Conservation (phyloP, 1,140 invertebrate species). For the Panulirus ornatus region DNA sequence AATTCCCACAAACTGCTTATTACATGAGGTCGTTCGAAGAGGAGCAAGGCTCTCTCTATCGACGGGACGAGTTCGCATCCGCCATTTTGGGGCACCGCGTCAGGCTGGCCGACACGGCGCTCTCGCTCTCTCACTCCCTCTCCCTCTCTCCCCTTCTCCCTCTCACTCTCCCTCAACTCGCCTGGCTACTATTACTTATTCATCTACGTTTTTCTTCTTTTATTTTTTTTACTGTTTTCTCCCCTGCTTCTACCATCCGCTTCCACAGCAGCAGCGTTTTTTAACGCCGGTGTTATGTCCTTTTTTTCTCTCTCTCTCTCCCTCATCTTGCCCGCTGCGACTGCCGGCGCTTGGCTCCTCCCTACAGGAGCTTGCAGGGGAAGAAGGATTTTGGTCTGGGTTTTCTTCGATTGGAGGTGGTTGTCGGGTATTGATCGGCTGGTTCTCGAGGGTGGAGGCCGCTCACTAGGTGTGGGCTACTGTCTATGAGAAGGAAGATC, state of each 20-base stretch:
- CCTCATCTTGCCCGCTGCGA: neutral
- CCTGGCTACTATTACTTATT: neutral
- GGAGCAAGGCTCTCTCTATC: neutral
- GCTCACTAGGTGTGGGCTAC: too few species aligned
- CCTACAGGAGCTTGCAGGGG: too few species aligned
- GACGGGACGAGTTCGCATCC: neutral
- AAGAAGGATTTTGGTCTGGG: too few species aligned
- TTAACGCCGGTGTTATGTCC: too few species aligned
- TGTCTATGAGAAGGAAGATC: too few species aligned
- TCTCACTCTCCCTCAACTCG: neutral
- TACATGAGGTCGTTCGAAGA: constrained; percentile 48
- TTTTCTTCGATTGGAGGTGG: too few species aligned
- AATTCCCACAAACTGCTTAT: constrained; percentile 69
- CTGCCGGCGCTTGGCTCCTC: too few species aligned
- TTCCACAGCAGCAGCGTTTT: too few species aligned
- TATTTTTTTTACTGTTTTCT: neutral
- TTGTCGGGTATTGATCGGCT: too few species aligned
- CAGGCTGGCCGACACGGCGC: neutral
- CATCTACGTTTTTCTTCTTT: neutral
- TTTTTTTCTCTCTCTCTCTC: neutral
- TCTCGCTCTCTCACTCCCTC: neutral
- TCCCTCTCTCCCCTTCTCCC: neutral
- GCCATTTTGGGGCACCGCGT: constrained; percentile 45
- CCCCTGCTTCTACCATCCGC: too few species aligned
- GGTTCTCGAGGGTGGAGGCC: neutral